Conservation (phyloP, 2,797 vertebrate genomes). For the Enteromius anoplus region DNA sequence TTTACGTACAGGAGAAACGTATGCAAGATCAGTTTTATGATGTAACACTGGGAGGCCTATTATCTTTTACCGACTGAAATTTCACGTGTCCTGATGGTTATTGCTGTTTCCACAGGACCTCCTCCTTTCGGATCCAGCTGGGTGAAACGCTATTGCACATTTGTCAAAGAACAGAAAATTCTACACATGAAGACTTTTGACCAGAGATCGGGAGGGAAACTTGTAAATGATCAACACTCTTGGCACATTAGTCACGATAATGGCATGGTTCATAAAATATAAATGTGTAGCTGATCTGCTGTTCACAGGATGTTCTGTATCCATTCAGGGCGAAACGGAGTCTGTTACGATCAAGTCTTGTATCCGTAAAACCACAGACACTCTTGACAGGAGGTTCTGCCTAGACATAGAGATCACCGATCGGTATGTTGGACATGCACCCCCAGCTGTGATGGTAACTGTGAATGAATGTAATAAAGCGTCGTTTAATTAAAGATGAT, state of each 20-base stretch:
- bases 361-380: slow-evolving; percentile 85
- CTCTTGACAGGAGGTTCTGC: slow-evolving; percentile 92
- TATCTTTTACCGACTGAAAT: neutral
- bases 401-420: slow-evolving; percentile 94
- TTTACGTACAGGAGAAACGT: slow-evolving; percentile 98
- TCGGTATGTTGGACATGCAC: slow-evolving; percentile 76
- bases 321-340: slow-evolving; percentile 88
- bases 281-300: neutral
- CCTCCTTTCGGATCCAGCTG: slow-evolving; percentile 97
- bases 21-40: slow-evolving; percentile 59
- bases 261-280: neutral
- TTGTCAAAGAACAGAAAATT: slow-evolving; percentile 92
- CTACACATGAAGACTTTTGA: slow-evolving; percentile 95
- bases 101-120: slow-evolving; percentile 78
- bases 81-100: neutral
- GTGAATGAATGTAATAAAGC: neutral
- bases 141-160: slow-evolving; percentile 97
- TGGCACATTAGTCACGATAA: neutral
- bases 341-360: slow-evolving; percentile 88
- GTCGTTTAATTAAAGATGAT: neutral
- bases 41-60: neutral
- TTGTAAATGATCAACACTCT: slow-evolving; percentile 77
- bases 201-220: slow-evolving; percentile 93
- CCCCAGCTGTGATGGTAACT: neutral
- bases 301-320: slow-evolving; percentile 18